Conservation (phyloP, 2,888 invertebrate species). For the Xestia xanthographa region DNA sequence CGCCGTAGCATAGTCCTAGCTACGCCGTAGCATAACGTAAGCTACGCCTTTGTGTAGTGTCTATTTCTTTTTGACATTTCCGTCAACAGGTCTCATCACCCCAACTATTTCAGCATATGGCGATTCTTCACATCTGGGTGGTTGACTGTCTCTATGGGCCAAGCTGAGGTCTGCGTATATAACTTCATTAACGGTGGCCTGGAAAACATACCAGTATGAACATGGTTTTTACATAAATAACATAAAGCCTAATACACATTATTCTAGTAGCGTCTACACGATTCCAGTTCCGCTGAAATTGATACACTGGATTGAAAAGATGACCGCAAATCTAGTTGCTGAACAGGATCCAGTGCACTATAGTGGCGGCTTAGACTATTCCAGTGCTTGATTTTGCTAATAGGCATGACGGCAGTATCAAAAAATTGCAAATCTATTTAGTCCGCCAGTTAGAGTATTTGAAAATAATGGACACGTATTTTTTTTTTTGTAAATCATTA, state of each 20-base stretch:
- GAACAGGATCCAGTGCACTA: background rate
- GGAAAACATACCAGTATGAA: background rate
- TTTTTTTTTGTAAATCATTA: too few relatives aligned
- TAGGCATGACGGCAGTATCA: too few relatives aligned
- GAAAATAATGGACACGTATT: too few relatives aligned
- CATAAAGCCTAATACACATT: background rate
- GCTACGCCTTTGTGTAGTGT: background rate
- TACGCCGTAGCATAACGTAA: too few relatives aligned
- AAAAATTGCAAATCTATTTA: too few relatives aligned
- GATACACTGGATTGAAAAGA: background rate
- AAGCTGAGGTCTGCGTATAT: conserved; percentile 14
- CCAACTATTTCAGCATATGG: conserved; percentile 20
- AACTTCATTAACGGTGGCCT: conserved; percentile 1
- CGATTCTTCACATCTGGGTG: conserved; percentile 14
- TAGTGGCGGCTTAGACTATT: background rate
- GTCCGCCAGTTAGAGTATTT: too few relatives aligned
- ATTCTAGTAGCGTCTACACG: background rate
- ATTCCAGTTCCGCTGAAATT: background rate
- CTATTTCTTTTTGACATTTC: background rate
- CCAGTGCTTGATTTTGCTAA: background rate
- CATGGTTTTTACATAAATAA: background rate
- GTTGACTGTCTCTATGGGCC: background rate
- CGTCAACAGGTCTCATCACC: background rate
- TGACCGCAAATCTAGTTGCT: background rate
- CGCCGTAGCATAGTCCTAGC: background rate